Conservation (phyloP, 2,797 vertebrate species). For the Tokudaia muenninki region DNA sequence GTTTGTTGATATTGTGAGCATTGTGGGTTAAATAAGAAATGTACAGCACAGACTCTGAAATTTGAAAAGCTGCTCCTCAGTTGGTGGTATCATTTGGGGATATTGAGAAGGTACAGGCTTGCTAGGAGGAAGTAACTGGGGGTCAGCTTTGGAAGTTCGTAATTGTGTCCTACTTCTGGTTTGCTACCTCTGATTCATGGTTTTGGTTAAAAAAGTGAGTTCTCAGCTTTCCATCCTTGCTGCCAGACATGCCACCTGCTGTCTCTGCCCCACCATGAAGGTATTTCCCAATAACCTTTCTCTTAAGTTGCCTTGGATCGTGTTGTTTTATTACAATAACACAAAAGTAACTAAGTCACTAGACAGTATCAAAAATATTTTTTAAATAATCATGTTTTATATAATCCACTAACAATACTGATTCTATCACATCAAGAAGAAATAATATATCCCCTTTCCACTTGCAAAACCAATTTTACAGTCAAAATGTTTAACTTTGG, state of each 20-base stretch:
- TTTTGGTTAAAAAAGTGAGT: background rate
- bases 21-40: too few relatives aligned
- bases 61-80: too few relatives aligned
- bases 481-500: background rate
- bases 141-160: too few relatives aligned
- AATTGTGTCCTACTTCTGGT: too few relatives aligned
- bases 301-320: background rate
- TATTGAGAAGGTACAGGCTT: background rate
- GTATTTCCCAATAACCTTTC: too few relatives aligned
- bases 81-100: background rate
- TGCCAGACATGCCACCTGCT: background rate
- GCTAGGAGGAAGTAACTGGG: background rate
- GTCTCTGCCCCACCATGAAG: background rate
- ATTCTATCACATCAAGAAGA: background rate
- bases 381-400: slow-evolving; percentile 21
- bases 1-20: background rate
- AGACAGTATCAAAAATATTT: slow-evolving; percentile 21
- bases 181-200: background rate
- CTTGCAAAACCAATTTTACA: slow-evolving; percentile 7
- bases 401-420: background rate
- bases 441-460: background rate
- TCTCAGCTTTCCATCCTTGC: background rate
- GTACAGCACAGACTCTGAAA: background rate
- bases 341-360: background rate
- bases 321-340: background rate